A percentile compares a stretch with the other conserved stretches of the same genome.
Evolutionary conservation across 2,888 invertebrate genomes (phyloP).

Genomic region (Plagodis pulveraria): DNA sequence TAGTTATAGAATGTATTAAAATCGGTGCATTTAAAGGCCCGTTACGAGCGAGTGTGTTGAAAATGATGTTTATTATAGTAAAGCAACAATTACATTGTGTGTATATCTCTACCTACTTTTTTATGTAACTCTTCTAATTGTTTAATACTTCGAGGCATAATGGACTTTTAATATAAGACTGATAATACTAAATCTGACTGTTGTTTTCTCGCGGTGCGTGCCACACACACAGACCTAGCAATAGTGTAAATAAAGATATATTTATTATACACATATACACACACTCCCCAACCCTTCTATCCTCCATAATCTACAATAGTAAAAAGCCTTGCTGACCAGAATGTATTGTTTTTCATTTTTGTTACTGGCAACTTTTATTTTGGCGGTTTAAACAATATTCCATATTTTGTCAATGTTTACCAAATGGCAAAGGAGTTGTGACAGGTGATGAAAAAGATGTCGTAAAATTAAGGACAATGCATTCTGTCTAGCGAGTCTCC

Average conservation of each 20-base stretch:
- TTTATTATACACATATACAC: constrained; percentile 74
- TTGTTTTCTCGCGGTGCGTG: constrained; percentile 54
- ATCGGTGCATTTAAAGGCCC: too few species aligned
- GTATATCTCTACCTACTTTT: too few species aligned
- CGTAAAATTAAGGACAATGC: constrained; percentile 46
- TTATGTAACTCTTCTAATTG: constrained; percentile 1
- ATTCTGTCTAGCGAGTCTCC: constrained; percentile 62
- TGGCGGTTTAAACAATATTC: not conserved
- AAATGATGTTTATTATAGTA: too few species aligned
- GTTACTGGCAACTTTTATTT: constrained; percentile 9
- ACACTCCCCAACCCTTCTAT: constrained; percentile 54
- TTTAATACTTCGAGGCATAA: constrained; percentile 32
- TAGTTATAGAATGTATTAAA: too few species aligned
- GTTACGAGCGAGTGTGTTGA: too few species aligned
- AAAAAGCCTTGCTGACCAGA: constrained; percentile 52
- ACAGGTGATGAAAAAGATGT: not conserved
- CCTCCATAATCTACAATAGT: constrained; percentile 83
- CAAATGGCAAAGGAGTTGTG: not conserved
- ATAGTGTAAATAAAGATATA: constrained; percentile 66
- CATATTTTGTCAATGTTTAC: not conserved
- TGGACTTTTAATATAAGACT: constrained; percentile 65
- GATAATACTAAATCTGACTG: constrained; percentile 52
- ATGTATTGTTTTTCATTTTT: constrained; percentile 53
- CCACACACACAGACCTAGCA: constrained; percentile 57
- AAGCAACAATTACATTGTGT: too few species aligned